A percentile compares a stretch with the other conserved stretches of the same genome.
Conservation (phyloP, 2,797 vertebrate species). For the Pantherophis vulpinus region DNA sequence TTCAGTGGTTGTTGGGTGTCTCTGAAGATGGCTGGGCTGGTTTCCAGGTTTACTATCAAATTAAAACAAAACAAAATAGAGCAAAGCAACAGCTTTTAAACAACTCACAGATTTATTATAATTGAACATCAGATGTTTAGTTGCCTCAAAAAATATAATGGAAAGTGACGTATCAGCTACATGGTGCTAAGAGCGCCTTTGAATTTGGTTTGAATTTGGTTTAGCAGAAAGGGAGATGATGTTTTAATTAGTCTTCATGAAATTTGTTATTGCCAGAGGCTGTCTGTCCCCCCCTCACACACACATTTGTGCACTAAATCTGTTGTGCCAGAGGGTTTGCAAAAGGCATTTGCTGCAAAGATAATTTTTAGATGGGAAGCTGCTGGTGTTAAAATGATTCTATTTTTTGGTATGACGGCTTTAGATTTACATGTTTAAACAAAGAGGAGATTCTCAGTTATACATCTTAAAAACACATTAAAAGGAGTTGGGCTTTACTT, state of each 20-base stretch:
- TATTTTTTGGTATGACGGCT: neutral
- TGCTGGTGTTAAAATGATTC: neutral
- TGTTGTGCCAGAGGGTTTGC: neutral
- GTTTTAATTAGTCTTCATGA: neutral
- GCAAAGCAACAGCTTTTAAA: neutral
- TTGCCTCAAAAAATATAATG: neutral
- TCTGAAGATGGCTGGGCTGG: neutral
- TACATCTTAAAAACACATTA: neutral
- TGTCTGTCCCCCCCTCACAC: neutral
- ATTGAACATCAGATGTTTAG: neutral
- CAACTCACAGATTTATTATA: neutral
- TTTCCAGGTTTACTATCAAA: conserved; percentile 3
- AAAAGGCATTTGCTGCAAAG: neutral
- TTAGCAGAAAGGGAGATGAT: neutral
- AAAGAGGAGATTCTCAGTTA: neutral
- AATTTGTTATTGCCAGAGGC: neutral
- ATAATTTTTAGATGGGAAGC: neutral
- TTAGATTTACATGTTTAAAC: neutral
- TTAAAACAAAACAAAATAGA: neutral
- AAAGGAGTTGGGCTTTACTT: neutral
- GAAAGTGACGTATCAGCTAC: neutral
- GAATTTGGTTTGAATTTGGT: neutral
- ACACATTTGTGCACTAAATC: neutral
- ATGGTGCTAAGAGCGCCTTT: neutral
- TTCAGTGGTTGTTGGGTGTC: neutral